Evolutionary conservation across 2,113 vertebrate species (phyloP).

Genomic region (Baryphthengus martii): DNA sequence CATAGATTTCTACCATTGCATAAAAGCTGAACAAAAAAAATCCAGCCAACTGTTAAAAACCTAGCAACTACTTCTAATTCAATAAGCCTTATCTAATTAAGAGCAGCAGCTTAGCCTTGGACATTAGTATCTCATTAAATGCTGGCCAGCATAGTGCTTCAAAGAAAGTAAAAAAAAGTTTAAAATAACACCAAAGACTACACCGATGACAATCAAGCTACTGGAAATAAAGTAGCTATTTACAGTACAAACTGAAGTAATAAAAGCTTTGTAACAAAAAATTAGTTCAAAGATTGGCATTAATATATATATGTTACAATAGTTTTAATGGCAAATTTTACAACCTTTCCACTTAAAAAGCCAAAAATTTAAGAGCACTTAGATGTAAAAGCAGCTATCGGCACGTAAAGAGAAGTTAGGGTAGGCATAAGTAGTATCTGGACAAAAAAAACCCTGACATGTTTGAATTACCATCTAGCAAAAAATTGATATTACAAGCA

Average conservation of each 20-base stretch:
- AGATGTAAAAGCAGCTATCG: not conserved
- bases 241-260: not conserved
- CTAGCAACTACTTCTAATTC: not conserved
- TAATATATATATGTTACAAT: not conserved
- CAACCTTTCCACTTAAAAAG: not conserved
- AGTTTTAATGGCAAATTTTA: not conserved
- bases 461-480: not conserved
- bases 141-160: not conserved
- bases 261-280: not conserved
- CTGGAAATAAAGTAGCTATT: not conserved
- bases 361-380: not conserved
- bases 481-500: not conserved
- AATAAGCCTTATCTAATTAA: not conserved
- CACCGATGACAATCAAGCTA: not conserved
- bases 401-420: not conserved
- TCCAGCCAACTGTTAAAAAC: not conserved
- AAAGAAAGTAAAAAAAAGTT: not conserved
- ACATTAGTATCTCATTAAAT: slow-evolving; percentile 2
- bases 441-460: not conserved
- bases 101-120: not conserved
- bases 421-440: not conserved
- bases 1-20: not conserved
- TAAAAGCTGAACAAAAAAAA: not conserved
- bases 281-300: not conserved
- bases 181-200: not conserved